Evolutionary conservation across 2,113 vertebrate genomes (phyloP).

Genomic region (Heterotis niloticus): DNA sequence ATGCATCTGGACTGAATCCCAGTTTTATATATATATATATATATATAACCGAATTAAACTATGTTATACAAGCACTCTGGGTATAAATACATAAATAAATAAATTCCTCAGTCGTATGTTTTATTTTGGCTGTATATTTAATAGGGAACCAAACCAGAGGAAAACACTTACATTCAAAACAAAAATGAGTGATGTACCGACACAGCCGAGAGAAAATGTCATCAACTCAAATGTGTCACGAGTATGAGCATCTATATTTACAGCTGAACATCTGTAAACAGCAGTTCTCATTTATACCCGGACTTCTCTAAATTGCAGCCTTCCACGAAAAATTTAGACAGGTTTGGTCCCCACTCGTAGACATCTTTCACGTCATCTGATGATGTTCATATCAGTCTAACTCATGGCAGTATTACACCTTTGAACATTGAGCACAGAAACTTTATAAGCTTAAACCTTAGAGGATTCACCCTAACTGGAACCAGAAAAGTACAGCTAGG

Average conservation of each 20-base stretch:
- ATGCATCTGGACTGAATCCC: too few species aligned
- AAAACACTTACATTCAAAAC: neutral
- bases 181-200: neutral
- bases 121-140: too few species aligned
- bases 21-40: too few species aligned
- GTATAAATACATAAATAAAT: too few species aligned
- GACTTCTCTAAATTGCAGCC: too few species aligned
- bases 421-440: neutral
- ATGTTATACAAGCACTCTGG: too few species aligned
- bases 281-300: neutral
- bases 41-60: too few species aligned
- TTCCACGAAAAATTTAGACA: too few species aligned
- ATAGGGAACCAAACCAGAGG: too few species aligned
- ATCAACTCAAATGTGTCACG: neutral
- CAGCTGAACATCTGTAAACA: neutral
- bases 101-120: too few species aligned
- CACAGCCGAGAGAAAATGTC: neutral
- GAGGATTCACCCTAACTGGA: slow-evolving; percentile 25
- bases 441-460: neutral
- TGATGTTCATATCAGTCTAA: neutral
- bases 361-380: neutral
- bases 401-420: neutral
- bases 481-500: slow-evolving; percentile 20
- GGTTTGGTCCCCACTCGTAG: neutral
- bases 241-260: neutral